Evolutionary conservation across 2,888 invertebrate species (phyloP), one percentile per base, ranked within the genome.

Genomic region (Desoria tigrina): DNA sequence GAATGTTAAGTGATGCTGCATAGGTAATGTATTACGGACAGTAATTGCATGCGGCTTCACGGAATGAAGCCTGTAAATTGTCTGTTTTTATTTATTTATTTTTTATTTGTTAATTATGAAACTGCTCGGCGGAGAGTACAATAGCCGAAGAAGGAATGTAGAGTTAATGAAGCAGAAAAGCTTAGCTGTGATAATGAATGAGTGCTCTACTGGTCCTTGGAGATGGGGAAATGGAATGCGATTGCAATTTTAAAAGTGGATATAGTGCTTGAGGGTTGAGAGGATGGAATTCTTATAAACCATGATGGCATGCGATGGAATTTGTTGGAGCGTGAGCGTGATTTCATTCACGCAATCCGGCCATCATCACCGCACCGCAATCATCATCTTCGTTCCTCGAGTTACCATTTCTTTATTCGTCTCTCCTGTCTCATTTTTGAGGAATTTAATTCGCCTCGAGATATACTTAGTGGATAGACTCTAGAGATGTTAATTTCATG

Each of bases 271-370:
- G 50, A 60, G 60, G 65, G 55, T 55, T 32, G 59, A 68, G 61
- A 62, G 65, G 61, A 68, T 65, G 65, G 68, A 68, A 68, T 65
- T 64, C 62, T 65, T 68, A 63, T 65, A 65, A 65, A 62, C 61
- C 59, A 58, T 32, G 32, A 32, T 67, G 67, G 65, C 65, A 70
- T 70, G 66, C 66, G 69, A 67, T 70, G 69, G 69, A 70, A 70
- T 70, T 66, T 71, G 69, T 70, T 74, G 63, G 70, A 73, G 69
- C 73, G 69, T 72, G 72, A 72, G 66, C 64, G 58, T 69, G 71
- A 71, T 74, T 68, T 68, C 64, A 66, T 74, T 71, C 72, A 74
- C 69, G 74, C 70, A 71, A 74, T 74, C 70, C 72, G 63, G 63
- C 56, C 58, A 66, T 66, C 54, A 66, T 63, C 66, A 66, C 59